Conservation (phyloP, 2,797 vertebrate species). For the Lates japonicus region DNA sequence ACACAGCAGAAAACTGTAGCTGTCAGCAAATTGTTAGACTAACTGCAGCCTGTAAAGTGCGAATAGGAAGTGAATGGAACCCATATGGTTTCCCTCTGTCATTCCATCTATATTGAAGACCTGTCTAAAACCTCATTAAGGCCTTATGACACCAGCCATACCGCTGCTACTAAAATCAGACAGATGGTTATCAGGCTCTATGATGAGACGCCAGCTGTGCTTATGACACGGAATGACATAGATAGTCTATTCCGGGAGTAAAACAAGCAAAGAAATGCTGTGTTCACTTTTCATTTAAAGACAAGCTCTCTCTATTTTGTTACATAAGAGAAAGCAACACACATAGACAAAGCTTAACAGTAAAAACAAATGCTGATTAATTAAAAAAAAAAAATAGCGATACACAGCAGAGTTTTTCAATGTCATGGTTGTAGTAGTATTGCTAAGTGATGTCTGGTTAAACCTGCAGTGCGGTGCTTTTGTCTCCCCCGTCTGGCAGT, state of each 20-base stretch:
- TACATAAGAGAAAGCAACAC: slow-evolving; percentile 26
- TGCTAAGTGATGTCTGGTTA: background rate
- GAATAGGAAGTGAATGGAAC: slow-evolving; percentile 66
- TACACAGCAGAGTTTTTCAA: background rate
- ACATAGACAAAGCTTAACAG: background rate
- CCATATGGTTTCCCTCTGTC: slow-evolving; percentile 78
- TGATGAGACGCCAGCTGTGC: slow-evolving; percentile 80
- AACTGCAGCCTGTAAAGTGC: slow-evolving; percentile 74
- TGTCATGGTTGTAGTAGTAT: background rate
- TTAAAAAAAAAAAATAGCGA: background rate
- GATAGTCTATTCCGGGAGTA: slow-evolving; percentile 45
- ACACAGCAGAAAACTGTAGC: slow-evolving; percentile 60
- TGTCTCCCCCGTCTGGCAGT: no score
- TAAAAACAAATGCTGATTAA: background rate
- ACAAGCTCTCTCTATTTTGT: slow-evolving; percentile 19
- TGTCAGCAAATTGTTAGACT: slow-evolving; percentile 72
- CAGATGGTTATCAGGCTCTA: slow-evolving; percentile 79
- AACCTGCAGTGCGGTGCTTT: background rate
- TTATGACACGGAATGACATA: slow-evolving; percentile 54
- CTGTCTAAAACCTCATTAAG: slow-evolving; percentile 81
- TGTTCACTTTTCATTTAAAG: slow-evolving; percentile 54
- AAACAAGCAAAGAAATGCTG: slow-evolving; percentile 51
- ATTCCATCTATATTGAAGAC: slow-evolving; percentile 76
- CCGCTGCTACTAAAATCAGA: slow-evolving; percentile 72
- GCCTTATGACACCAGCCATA: slow-evolving; percentile 75